phyloP scores from a whole-genome alignment of 2,888 invertebrate genomes.

The Himalopsyche tibetana region DNA sequence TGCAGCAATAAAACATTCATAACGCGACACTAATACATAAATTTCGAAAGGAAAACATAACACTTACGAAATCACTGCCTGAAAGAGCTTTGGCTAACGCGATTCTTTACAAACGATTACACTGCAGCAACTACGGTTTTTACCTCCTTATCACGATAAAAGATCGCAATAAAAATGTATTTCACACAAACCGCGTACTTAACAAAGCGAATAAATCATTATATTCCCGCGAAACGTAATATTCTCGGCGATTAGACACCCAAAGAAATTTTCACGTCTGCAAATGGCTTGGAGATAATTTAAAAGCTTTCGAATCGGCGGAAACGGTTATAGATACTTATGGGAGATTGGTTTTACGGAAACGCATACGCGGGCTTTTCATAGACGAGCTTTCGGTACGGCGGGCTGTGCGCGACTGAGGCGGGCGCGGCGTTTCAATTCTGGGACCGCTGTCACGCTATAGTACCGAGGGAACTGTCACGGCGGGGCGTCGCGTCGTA shows the following conservation, averaged over 20 bases:
- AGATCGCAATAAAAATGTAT: constrained; percentile 54
- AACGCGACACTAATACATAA: constrained; percentile 48
- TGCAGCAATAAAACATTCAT: constrained; percentile 28
- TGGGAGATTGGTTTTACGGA: constrained; percentile 14
- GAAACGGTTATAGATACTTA: constrained; percentile 18
- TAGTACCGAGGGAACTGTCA: constrained; percentile 50
- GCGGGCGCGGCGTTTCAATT: constrained; percentile 48
- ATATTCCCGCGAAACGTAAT: not conserved
- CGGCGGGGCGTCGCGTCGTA: constrained; percentile 41
- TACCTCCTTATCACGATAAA: constrained; percentile 48
- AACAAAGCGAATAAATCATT: constrained; percentile 49
- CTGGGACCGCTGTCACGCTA: constrained; percentile 58
- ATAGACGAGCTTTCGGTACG: constrained; percentile 56
- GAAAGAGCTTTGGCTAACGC: constrained; percentile 50
- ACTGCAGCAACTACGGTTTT: constrained; percentile 55
- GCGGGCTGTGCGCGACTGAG: constrained; percentile 60
- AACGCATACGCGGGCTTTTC: constrained; percentile 32
- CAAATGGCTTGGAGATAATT: constrained; percentile 34
- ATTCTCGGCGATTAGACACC: constrained; percentile 19
- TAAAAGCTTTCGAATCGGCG: constrained; percentile 21
- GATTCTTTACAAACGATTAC: constrained; percentile 58
- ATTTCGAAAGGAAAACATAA: constrained; percentile 49
- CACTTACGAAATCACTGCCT: constrained; percentile 50
- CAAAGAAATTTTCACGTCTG: constrained; percentile 22
- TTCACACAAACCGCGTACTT: constrained; percentile 49